phyloP scores from a whole-genome alignment of 2,113 vertebrate species.

The Cebus imitator region DNA sequence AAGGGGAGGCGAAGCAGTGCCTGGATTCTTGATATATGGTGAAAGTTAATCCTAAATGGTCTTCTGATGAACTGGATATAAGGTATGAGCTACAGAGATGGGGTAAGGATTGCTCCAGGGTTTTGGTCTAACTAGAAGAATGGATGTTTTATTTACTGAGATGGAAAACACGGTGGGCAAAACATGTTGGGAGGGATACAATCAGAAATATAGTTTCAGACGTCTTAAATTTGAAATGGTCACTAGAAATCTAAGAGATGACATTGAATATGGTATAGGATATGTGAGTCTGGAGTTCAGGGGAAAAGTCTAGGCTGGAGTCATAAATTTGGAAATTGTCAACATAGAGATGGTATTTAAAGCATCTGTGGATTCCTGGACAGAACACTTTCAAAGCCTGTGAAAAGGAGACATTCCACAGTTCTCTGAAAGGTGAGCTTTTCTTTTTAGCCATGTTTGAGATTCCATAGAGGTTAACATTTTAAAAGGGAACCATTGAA shows the following conservation, averaged over 20 bases:
- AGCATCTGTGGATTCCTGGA: not conserved
- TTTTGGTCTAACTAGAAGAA: not conserved
- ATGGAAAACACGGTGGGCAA: not conserved
- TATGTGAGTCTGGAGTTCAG: not conserved
- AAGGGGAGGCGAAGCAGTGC: not conserved
- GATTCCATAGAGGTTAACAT: not conserved
- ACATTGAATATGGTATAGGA: not conserved
- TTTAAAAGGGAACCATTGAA: not conserved
- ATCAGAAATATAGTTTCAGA: not conserved
- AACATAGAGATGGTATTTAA: not conserved
- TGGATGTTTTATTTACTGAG: not conserved
- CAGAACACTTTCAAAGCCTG: not conserved
- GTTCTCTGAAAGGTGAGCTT: not conserved
- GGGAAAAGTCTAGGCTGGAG: not conserved
- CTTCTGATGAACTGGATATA: not conserved
- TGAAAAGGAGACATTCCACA: conserved; percentile 5
- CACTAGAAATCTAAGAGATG: not conserved
- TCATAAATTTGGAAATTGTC: not conserved
- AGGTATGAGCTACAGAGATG: not conserved
- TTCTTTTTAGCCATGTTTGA: conserved; percentile 14
- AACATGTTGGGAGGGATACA: not conserved
- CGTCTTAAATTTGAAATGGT: not conserved
- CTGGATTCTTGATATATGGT: not conserved
- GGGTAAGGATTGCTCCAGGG: not conserved
- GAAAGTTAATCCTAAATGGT: not conserved